A percentile compares a stretch with the other conserved stretches of the same genome.
Conservation (phyloP, 2,888 invertebrate genomes). For the Aporophyla lueneburgensis region DNA sequence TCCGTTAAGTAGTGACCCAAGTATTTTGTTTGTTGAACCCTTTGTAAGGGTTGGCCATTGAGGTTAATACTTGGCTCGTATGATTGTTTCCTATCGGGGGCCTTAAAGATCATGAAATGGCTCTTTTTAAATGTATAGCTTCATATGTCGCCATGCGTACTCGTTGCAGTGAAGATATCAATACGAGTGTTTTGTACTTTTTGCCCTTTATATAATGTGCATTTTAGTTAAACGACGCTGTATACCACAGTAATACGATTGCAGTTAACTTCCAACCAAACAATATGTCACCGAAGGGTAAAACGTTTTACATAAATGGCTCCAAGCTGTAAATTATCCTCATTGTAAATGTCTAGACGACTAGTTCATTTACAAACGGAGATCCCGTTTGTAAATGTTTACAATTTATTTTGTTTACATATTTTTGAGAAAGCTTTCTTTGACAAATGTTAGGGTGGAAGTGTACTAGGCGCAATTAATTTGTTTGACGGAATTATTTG, state of each 20-base stretch:
- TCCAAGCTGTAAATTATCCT: conserved; percentile 32
- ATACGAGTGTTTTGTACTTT: not conserved
- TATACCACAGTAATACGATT: conserved; percentile 8
- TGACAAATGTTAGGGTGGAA: not conserved
- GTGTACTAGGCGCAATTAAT: not conserved
- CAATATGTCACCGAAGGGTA: conserved; percentile 5
- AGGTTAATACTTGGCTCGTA: too few relatives aligned
- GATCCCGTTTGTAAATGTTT: too few relatives aligned
- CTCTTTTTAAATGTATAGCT: too few relatives aligned
- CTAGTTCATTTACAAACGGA: conserved; percentile 14
- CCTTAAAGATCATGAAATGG: too few relatives aligned
- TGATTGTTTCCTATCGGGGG: too few relatives aligned
- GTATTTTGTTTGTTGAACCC: too few relatives aligned
- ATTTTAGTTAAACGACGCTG: not conserved
- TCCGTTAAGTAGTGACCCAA: too few relatives aligned
- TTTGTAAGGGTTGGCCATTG: too few relatives aligned
- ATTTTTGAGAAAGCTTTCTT: conserved; percentile 7
- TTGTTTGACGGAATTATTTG: not conserved
- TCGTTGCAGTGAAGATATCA: not conserved
- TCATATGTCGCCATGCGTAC: too few relatives aligned
- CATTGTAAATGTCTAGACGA: conserved; percentile 44
- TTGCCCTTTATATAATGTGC: not conserved
- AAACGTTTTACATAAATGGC: conserved; percentile 37
- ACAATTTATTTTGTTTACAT: conserved; percentile 24
- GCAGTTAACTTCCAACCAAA: conserved; percentile 28